Evolutionary conservation across 2,113 vertebrate genomes (phyloP).

Genomic region (Cranoglanis bouderius): DNA sequence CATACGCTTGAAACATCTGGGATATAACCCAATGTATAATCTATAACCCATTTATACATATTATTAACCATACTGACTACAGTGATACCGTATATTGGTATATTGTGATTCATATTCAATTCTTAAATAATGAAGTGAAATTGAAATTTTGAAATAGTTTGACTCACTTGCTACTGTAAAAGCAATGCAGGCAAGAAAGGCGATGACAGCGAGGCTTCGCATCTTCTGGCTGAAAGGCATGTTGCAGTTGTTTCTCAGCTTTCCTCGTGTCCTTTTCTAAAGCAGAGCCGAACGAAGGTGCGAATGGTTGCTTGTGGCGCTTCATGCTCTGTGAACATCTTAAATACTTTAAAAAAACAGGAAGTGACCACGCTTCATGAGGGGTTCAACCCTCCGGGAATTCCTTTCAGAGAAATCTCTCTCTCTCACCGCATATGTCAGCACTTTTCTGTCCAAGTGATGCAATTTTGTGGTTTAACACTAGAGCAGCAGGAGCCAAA

Average conservation of each 20-base stretch:
- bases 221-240: slow-evolving; percentile 64
- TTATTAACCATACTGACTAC: background rate
- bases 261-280: slow-evolving; percentile 40
- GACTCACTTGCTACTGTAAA: slow-evolving; percentile 32
- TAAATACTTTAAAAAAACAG: slow-evolving; percentile 22
- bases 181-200: slow-evolving; percentile 43
- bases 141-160: background rate
- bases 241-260: slow-evolving; percentile 9
- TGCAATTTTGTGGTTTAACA: background rate
- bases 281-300: slow-evolving; percentile 13
- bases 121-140: background rate
- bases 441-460: background rate
- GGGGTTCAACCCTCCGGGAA: background rate
- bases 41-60: background rate
- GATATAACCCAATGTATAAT: background rate
- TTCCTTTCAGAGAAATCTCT: background rate
- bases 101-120: slow-evolving; percentile 49
- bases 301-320: background rate
- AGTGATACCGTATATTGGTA: background rate
- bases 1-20: background rate
- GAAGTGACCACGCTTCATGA: background rate
- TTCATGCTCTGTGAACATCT: background rate
- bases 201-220: slow-evolving; percentile 54
- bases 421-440: background rate
- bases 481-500: background rate